Conservation (phyloP, 2,113 vertebrate species). For the Micromys minutus region DNA sequence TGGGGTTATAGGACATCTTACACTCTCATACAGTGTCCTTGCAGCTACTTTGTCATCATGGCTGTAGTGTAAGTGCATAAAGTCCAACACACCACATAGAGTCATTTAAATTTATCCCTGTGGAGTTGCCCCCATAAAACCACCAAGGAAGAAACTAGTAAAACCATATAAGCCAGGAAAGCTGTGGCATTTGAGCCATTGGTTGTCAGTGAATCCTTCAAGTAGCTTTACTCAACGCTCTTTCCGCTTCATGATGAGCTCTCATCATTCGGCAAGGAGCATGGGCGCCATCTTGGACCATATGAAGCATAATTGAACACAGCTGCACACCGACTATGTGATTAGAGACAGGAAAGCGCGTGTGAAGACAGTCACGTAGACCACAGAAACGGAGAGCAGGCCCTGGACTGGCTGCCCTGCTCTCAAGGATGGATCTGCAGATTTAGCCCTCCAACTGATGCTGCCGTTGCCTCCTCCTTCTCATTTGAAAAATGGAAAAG, state of each 20-base stretch:
- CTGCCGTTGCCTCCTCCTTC: background rate
- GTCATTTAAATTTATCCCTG: slow-evolving; percentile 48
- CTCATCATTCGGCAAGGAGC: background rate
- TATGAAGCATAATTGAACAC: background rate
- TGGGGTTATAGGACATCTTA: slow-evolving; percentile 21
- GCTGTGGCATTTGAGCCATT: background rate
- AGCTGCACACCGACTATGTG: slow-evolving; percentile 16
- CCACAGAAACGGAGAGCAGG: background rate
- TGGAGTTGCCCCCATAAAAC: slow-evolving; percentile 30
- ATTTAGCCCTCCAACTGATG: slow-evolving; percentile 6
- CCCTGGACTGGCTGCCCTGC: background rate
- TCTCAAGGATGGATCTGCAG: slow-evolving; percentile 22
- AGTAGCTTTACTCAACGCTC: background rate
- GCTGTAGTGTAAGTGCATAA: background rate
- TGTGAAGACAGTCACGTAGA: background rate
- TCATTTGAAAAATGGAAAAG: slow-evolving; percentile 37
- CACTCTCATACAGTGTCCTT: background rate
- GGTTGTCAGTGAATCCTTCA: slow-evolving; percentile 22
- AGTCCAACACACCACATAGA: background rate
- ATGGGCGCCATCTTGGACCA: slow-evolving; percentile 16
- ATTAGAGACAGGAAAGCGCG: slow-evolving; percentile 25
- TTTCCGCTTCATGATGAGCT: background rate
- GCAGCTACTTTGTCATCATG: background rate
- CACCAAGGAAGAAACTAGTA: slow-evolving; percentile 24
- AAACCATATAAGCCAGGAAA: slow-evolving; percentile 27